Evolutionary conservation across 2,797 vertebrate genomes (phyloP).

Genomic region (Typhlichthys subterraneus): DNA sequence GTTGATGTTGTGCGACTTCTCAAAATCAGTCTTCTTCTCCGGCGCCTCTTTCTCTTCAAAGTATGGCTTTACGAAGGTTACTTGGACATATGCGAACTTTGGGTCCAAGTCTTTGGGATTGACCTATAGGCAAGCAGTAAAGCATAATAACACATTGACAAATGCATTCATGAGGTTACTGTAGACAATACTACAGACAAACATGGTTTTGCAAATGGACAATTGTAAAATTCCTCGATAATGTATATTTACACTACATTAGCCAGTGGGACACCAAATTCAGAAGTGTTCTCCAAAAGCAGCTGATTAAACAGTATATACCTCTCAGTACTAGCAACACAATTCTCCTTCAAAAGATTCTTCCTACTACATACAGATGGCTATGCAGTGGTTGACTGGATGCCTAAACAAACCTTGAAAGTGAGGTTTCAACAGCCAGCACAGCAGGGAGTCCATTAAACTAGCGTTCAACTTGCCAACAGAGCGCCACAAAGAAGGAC

Average conservation of each 20-base stretch:
- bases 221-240: too few species aligned
- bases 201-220: too few species aligned
- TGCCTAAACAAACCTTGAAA: neutral
- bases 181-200: too few species aligned
- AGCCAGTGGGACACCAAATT: too few species aligned
- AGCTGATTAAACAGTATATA: neutral
- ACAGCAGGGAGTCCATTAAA: constrained; percentile 6
- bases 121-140: constrained; percentile 66
- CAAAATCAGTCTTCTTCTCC: constrained; percentile 91
- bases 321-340: neutral
- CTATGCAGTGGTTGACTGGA: neutral
- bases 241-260: too few species aligned
- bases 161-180: neutral
- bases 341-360: neutral
- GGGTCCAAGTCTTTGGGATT: constrained; percentile 90
- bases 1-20: constrained; percentile 92
- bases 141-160: neutral
- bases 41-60: constrained; percentile 92
- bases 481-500: neutral
- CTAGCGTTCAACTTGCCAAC: neutral
- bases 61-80: constrained; percentile 93
- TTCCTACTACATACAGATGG: neutral
- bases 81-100: constrained; percentile 93
- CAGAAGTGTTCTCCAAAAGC: constrained; percentile 7
- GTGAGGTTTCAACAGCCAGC: neutral